Evolutionary conservation across 2,797 vertebrate genomes (phyloP), one percentile per base, ranked within the genome.

Genomic region (Serranus cabrilla): DNA sequence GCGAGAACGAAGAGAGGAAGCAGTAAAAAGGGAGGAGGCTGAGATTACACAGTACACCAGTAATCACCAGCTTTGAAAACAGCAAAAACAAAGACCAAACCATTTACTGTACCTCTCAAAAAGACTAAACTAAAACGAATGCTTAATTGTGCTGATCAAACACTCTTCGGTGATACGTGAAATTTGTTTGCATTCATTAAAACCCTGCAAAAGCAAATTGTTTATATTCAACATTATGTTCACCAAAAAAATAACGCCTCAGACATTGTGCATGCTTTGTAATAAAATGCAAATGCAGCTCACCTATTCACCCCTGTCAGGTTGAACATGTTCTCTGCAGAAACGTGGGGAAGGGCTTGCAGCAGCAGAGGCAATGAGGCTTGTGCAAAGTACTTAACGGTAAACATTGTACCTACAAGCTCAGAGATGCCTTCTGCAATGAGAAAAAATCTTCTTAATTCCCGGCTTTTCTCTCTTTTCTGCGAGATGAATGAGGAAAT

Each of bases 281-380:
- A 90, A 83, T 64, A 72, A 83, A 84, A 93, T 92, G 91, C 90
- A 83, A 92, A 93, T 91, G 51, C 47, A 3, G 57, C 56, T 90
- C 86, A 92, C 91, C 91, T 91, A 58, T 88, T 91, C 87, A 92
- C 89, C 91, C 68, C 85, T 87, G 87, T 90, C 88, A 90, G 78
- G 75, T 78, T 78, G 80, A 89, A 82, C 90, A 91, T 82, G 85
- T 79, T 89, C 59, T 43, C 71, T 54, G 62, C 23, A 27, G 42
- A 76, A 81, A 74, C 50, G 79, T 76, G 65, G 82, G 86, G 74
- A 75, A 64, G 76, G 79, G 59, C 69, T 71, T 7, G 73, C 57
- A 23, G 82, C 72, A 42, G 71, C 71, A 50, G 70, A 83, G 56
- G 61, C 76, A 82, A 83, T 63, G 75, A 83, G 72, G 79, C 81